These are phyloP conservation scores for Cranoglanis bouderius DNA, from an alignment of 2,113 vertebrate species.

Conservation along the genomic window DNA sequence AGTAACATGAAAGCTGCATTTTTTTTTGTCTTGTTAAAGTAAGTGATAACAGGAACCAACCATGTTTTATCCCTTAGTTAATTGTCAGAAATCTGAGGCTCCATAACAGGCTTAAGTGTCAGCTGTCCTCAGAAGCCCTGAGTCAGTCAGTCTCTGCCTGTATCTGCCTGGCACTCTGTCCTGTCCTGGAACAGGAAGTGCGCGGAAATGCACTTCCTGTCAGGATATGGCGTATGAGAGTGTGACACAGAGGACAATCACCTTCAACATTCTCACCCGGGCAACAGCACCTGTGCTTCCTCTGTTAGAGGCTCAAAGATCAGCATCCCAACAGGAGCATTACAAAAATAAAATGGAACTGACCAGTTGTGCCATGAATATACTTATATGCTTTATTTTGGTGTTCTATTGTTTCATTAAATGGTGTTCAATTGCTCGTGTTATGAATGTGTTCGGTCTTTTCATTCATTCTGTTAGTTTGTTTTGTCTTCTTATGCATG, in stretches of 20 bases:
- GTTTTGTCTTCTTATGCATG: neutral
- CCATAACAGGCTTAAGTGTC: neutral
- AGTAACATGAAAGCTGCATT: neutral
- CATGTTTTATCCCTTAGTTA: neutral
- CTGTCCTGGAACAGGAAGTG: conserved; percentile 42
- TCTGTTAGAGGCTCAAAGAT: conserved; percentile 18
- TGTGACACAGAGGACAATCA: conserved; percentile 48
- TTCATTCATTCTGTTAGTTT: neutral
- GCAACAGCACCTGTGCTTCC: conserved; percentile 50
- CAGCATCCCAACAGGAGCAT: neutral
- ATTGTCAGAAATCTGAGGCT: neutral
- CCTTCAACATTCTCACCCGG: conserved; percentile 39
- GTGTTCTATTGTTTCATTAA: conserved; percentile 3
- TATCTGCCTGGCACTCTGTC: conserved; percentile 41
- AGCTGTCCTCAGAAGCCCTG: conserved; percentile 10
- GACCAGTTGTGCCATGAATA: conserved; percentile 11
- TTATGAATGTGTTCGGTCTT: neutral
- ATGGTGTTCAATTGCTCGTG: neutral
- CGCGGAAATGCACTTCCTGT: conserved; percentile 50
- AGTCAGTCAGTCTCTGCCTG: conserved; percentile 15
- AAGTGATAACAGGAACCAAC: neutral
- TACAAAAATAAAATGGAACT: neutral
- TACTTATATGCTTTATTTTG: neutral
- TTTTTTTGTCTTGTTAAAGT: neutral
- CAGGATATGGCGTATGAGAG: conserved; percentile 60